These are phyloP conservation scores for Eulemur mongoz DNA, from an alignment of 2,797 vertebrate species.

Conservation along the genomic window DNA sequence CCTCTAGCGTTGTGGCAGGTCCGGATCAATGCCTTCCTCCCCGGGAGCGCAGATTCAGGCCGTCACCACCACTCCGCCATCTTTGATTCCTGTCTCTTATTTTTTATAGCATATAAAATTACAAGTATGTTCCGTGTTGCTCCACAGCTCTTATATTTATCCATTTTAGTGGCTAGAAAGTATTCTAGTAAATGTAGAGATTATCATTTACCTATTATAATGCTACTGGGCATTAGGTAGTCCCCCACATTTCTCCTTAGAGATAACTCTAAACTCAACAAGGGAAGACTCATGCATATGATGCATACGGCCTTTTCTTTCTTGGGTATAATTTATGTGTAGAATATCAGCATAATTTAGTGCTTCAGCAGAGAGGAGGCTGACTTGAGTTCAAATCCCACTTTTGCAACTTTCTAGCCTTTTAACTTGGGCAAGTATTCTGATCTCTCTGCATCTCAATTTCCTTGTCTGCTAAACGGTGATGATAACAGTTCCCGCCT, in stretches of 20 bases:
- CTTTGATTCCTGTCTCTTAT: too few species aligned
- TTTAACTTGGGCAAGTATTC: not conserved
- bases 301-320: not conserved
- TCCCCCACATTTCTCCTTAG: not conserved
- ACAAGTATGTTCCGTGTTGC: not conserved
- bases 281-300: not conserved
- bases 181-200: not conserved
- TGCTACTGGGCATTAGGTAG: not conserved
- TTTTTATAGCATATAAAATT: not conserved
- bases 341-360: not conserved
- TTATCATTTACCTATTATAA: not conserved
- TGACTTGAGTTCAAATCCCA: not conserved
- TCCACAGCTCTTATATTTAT: not conserved
- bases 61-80: too few species aligned
- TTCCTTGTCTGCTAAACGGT: not conserved
- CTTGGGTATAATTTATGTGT: not conserved
- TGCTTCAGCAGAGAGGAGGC: not conserved
- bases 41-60: too few species aligned
- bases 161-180: not conserved
- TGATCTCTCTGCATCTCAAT: not conserved
- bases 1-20: too few species aligned
- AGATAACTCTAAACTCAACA: not conserved
- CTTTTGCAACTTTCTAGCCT: not conserved
- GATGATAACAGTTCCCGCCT: not conserved
- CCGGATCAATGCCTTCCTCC: too few species aligned